Conservation (phyloP, 2,113 vertebrate species). For the Misgurnus anguillicaudatus region DNA sequence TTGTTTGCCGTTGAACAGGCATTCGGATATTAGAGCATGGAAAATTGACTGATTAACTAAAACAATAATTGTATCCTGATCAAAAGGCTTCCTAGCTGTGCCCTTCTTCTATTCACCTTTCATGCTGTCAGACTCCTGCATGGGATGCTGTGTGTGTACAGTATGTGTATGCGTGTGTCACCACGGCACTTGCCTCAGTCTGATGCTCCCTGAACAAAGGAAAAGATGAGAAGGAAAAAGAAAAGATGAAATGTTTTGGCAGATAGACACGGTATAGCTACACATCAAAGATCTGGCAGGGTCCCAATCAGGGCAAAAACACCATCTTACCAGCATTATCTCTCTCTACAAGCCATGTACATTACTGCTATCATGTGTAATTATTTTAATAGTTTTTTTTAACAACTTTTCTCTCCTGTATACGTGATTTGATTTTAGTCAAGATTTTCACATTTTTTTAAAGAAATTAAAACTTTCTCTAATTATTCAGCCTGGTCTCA, state of each 20-base stretch:
- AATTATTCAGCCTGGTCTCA: no score
- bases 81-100: conserved; percentile 14
- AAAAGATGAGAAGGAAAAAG: conserved; percentile 18
- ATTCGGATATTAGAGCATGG: conserved; percentile 11
- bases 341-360: not conserved
- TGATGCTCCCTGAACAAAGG: conserved; percentile 14
- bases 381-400: no score
- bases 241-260: conserved; percentile 33
- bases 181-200: conserved; percentile 3
- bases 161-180: not conserved
- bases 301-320: conserved; percentile 23
- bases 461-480: no score
- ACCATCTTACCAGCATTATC: conserved; percentile 19
- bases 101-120: conserved; percentile 17
- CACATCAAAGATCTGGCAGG: conserved; percentile 38
- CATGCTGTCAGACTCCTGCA: conserved; percentile 27
- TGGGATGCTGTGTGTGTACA: not conserved
- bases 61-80: conserved; percentile 38
- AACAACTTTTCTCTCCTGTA: no score
- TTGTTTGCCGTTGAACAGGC: conserved; percentile 21
- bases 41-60: conserved; percentile 26
- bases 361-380: no score
- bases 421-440: no score
- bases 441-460: no score
- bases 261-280: conserved; percentile 17